Evolutionary conservation across 2,113 vertebrate genomes (phyloP).

Genomic region (Ondatra zibethicus): DNA sequence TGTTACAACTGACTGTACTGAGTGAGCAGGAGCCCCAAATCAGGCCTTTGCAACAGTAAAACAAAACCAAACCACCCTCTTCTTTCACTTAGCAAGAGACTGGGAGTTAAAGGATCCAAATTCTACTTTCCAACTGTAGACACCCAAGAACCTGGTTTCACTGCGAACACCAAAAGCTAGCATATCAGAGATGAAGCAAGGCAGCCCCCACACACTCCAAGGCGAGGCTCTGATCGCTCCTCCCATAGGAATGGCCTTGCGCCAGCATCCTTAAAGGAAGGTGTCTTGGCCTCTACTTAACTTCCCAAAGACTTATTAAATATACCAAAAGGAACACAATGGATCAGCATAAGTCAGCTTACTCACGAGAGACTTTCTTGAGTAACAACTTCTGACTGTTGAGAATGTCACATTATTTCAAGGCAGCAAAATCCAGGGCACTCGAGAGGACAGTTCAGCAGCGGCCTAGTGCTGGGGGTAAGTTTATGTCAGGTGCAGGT

Average conservation of each 20-base stretch:
- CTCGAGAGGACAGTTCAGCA: conserved; percentile 56
- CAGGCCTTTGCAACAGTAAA: conserved; percentile 54
- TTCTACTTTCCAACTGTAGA: conserved; percentile 37
- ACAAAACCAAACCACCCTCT: conserved; percentile 63
- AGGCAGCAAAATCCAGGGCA: conserved; percentile 64
- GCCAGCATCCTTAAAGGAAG: background rate
- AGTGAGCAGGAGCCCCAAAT: conserved; percentile 38
- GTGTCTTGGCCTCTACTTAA: conserved; percentile 46
- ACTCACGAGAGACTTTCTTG: background rate
- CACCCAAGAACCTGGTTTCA: conserved; percentile 41
- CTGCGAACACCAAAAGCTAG: conserved; percentile 52
- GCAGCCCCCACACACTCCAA: background rate
- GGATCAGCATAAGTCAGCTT: conserved; percentile 31
- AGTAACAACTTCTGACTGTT: conserved; percentile 29
- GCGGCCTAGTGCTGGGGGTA: conserved; percentile 37
- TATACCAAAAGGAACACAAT: conserved; percentile 7
- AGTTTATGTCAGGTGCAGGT: conserved; percentile 22
- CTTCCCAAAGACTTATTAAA: conserved; percentile 27
- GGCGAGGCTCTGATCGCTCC: background rate
- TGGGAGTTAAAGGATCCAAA: background rate
- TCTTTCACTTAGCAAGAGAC: conserved; percentile 1
- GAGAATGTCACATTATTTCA: conserved; percentile 38
- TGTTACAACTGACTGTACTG: conserved; percentile 48
- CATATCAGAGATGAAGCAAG: background rate
- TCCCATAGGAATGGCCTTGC: background rate